Evolutionary conservation across 2,113 vertebrate species (phyloP), one percentile per base, ranked within the genome.

Genomic region (Phocoena sinus): DNA sequence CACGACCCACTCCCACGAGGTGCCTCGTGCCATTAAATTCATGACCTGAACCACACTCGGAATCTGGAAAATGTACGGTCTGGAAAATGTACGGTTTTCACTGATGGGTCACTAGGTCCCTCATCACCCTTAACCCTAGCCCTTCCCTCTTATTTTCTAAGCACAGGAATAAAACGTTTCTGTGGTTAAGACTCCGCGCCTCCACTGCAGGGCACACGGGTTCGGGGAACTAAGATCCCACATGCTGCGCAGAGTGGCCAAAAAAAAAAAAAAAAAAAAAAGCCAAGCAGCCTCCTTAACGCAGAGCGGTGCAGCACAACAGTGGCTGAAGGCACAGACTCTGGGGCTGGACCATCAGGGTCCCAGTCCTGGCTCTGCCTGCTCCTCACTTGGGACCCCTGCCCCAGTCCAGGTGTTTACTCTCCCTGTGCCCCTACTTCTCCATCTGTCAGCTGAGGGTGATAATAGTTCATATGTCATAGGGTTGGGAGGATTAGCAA

Each of bases 401-500:
- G 53, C 38, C 25, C 31, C 15, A 31, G 63, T 74, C 63, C 18
- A 67, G 18, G 65, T 63, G 73, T 50, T 76, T 56, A 88, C 81
- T 36, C 31, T 92, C 14, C 47, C 25, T 63, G 17, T n/a, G 84
- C 15, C 53, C n/a, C 25, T 1, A 50, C 38, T 28, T 77, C 3
- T n/a, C 58, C 28, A 5, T 87, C 73, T 96, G 87, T 65, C 92
- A 81, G 21, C 76, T 28, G 67, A 92, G 65, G 63, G 94, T 17
- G 70, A 60, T 36, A 84, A 84, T 1, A 95, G 68, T 26, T 82
- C 89, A 23, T 31, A 0, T n/a, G 60, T 93, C 76, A 28, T 1
- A 65, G 80, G 53, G 73, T 12, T 74, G 77, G 50, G 83, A 96
- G 60, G 76, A 94, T 58, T 28, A 77, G 50, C 18, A 47, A 76